phyloP scores from a whole-genome alignment of 2,797 vertebrate species.

The Notolepis coatsorum region DNA sequence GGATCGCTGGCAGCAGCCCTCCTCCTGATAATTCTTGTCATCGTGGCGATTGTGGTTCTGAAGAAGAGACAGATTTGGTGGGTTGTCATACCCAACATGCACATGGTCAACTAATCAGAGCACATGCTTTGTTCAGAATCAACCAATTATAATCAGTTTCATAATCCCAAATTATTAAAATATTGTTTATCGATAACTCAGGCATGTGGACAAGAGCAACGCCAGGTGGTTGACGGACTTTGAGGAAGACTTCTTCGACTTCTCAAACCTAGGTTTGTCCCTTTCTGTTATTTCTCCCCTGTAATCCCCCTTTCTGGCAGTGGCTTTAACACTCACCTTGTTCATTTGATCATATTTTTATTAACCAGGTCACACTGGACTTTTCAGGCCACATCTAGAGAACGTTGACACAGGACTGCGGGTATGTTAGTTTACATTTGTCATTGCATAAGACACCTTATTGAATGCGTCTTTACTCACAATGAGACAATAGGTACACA shows the following conservation, averaged over 20 bases:
- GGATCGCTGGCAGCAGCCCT: conserved; percentile 66
- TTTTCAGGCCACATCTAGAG: conserved; percentile 16
- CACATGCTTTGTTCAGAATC: background rate
- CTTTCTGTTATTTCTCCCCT: background rate
- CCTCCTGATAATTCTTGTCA: conserved; percentile 62
- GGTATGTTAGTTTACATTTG: conserved; percentile 29
- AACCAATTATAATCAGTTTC: too few species aligned
- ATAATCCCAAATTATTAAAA: background rate
- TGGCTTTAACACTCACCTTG: background rate
- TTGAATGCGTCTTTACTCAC: background rate
- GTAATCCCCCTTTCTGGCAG: background rate
- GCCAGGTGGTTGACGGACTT: conserved; percentile 40
- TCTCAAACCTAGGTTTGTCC: conserved; percentile 52
- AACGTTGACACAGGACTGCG: conserved; percentile 16
- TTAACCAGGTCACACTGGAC: conserved; percentile 18
- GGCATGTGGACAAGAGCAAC: conserved; percentile 19
- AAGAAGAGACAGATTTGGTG: conserved; percentile 59
- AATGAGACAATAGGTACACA: background rate
- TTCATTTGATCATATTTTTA: conserved; percentile 2
- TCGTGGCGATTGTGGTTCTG: conserved; percentile 43
- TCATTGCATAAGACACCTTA: too few species aligned
- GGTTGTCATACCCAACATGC: conserved; percentile 15
- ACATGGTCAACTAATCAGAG: background rate
- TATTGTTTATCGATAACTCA: conserved; percentile 7
- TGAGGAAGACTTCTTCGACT: conserved; percentile 73